A percentile compares a stretch with the other conserved stretches of the same genome.
These are phyloP conservation scores for Alloplasta piceator DNA, from an alignment of 2,888 invertebrate species.

Conservation along the genomic window DNA sequence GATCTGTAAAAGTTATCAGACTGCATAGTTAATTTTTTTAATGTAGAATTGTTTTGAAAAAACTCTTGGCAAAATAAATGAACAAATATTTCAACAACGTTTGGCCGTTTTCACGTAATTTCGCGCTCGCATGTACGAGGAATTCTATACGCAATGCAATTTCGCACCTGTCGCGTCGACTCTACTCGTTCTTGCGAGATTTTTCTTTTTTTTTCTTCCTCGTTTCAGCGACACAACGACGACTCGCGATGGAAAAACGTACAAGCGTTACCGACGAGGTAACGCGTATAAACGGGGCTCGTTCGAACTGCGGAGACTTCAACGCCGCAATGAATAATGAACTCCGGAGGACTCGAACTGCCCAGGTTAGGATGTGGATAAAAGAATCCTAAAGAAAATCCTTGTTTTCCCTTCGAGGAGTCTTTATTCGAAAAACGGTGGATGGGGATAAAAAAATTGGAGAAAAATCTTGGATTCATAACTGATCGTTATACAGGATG, in stretches of 20 bases:
- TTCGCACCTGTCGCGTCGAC: slow-evolving; percentile 65
- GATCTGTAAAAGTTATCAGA: background rate
- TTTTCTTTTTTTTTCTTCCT: slow-evolving; percentile 42
- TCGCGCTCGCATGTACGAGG: slow-evolving; percentile 45
- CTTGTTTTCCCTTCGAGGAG: too few relatives aligned
- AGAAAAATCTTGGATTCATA: too few relatives aligned
- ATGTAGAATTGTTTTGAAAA: background rate
- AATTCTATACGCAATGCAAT: slow-evolving; percentile 60
- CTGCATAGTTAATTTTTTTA: background rate
- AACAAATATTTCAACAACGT: background rate
- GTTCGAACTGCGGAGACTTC: slow-evolving; percentile 26
- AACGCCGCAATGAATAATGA: slow-evolving; percentile 50
- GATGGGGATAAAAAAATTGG: background rate
- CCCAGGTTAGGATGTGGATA: slow-evolving; percentile 10
- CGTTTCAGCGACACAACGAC: slow-evolving; percentile 41
- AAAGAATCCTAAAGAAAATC: slow-evolving; percentile 1
- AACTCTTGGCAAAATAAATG: background rate
- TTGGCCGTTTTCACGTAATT: background rate
- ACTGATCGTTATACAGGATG: too few relatives aligned
- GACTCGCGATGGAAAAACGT: slow-evolving; percentile 58
- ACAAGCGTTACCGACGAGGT: slow-evolving; percentile 48
- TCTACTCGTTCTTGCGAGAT: slow-evolving; percentile 59
- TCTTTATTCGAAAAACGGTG: background rate
- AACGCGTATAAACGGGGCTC: slow-evolving; percentile 37
- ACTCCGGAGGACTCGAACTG: slow-evolving; percentile 31